Base-by-base conservation (phyloP, 2,888 invertebrate genomes). In the Mesochorus sp. region DNA sequence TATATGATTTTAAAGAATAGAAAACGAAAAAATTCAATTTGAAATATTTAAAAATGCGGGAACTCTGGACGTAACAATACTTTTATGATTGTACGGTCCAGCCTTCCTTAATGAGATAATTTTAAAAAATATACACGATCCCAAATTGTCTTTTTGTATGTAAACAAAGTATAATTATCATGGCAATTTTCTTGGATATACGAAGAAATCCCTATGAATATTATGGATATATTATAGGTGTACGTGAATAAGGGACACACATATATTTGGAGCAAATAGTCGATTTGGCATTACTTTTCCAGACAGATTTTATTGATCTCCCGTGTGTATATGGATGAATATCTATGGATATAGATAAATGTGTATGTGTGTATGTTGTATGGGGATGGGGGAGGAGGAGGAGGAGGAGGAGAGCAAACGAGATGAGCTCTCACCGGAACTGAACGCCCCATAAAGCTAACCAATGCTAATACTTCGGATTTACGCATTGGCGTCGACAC, bases 371-470 rank as follows among this genome's bases (percentile, higher is more conserved):
- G 57, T 42, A 21, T 21, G 31, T 31, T 31, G 21, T 34, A 28
- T 21, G 24, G 31, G 12, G 0, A 47, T 8, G 28, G 10, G 28
- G 24, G 59, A 19, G 10, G 28, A 24, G 59, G 19, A 66, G 49
- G 34, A 19, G 34, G 55, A 44, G 57, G 44, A 12, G 49, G 80
- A 19, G 72, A 72, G 44, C 55, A 75, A 79, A 73, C 75, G 77
- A 78, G 81, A 79, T 76, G 79, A 81, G 82, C 82, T 84, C 87
- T 84, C 83, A 82, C 86, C 90, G 91, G 91, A 91, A 91, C 88
- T 93, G 92, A 92, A 93, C 91, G 93, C 92, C 88, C 92, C 93
- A 93, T 93, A 93, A 93, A 93, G 91, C 92, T 92, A 93, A 92
- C 92, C 93, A 93, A 93, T 93, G 92, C 92, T 93, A 93, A 93